These are phyloP conservation scores for Spilosoma lubricipeda DNA, from an alignment of 2,888 invertebrate species.

Conservation along the genomic window DNA sequence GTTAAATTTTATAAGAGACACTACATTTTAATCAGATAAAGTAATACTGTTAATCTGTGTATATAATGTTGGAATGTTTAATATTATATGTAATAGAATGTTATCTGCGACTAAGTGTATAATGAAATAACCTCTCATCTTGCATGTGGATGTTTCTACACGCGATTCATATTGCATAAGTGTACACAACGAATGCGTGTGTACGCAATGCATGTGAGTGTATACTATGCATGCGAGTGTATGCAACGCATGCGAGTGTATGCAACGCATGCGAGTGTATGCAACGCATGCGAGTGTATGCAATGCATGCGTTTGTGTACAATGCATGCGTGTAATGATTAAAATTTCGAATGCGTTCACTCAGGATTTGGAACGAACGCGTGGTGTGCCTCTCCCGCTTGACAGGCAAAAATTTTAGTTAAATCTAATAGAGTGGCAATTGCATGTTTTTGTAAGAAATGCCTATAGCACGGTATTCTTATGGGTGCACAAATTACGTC, in stretches of 20 bases:
- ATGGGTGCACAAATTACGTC: background rate
- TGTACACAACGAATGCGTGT: background rate
- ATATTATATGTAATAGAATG: slow-evolving; percentile 61
- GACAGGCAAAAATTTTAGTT: slow-evolving; percentile 25
- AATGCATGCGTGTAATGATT: background rate
- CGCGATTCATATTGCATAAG: slow-evolving; percentile 16
- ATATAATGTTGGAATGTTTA: slow-evolving; percentile 75
- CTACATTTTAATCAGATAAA: slow-evolving; percentile 24
- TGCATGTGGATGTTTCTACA: slow-evolving; percentile 19
- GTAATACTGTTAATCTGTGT: slow-evolving; percentile 62
- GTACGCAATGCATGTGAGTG: background rate
- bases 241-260: background rate
- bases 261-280: background rate
- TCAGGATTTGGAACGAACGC: slow-evolving; percentile 16
- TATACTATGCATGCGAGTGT: background rate
- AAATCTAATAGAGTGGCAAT: slow-evolving; percentile 59
- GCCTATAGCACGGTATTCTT: slow-evolving; percentile 17
- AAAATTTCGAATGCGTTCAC: slow-evolving; percentile 4
- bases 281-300: background rate
- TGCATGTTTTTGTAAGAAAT: slow-evolving; percentile 51
- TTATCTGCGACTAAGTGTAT: slow-evolving; percentile 49
- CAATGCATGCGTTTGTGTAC: background rate
- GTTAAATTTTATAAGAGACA: slow-evolving; percentile 13
- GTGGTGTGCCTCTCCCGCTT: slow-evolving; percentile 22
- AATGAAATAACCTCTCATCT: slow-evolving; percentile 12